These are phyloP conservation scores for Sinocyclocheilus rhinocerous DNA, from an alignment of 2,113 vertebrate genomes.

Conservation along the genomic window DNA sequence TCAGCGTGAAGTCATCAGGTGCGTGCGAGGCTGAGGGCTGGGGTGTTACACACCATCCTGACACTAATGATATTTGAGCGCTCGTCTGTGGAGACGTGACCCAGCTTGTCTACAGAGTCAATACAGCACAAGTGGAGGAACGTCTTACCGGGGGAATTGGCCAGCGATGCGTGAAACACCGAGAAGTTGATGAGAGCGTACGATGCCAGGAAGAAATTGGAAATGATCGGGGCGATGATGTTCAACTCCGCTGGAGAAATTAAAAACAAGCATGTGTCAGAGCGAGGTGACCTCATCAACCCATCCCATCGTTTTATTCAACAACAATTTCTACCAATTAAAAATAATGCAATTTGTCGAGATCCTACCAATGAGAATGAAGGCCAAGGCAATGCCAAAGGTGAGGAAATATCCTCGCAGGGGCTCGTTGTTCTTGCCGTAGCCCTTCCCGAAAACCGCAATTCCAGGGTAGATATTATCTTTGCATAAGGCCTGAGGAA, in stretches of 20 bases:
- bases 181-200: constrained; percentile 99
- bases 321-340: constrained; percentile 48
- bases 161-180: constrained; percentile 96
- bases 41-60: background rate
- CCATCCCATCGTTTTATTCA: background rate
- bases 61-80: background rate
- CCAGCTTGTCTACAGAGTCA: background rate
- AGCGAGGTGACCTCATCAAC: background rate
- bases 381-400: constrained; percentile 92
- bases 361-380: constrained; percentile 92
- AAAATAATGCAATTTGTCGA: background rate
- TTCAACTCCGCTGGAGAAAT: constrained; percentile 88
- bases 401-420: constrained; percentile 95
- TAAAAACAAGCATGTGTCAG: constrained; percentile 28
- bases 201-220: constrained; percentile 98
- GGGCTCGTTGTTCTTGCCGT: constrained; percentile 98
- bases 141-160: constrained; percentile 94
- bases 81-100: constrained; percentile 7
- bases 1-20: background rate
- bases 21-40: too few species aligned
- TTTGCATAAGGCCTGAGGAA: constrained; percentile 90
- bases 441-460: constrained; percentile 92
- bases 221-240: constrained; percentile 96
- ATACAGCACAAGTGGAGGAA: background rate
- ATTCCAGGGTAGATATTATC: constrained; percentile 98